phyloP scores from a whole-genome alignment of 2,113 vertebrate species.

The Tylochromis polylepis region DNA sequence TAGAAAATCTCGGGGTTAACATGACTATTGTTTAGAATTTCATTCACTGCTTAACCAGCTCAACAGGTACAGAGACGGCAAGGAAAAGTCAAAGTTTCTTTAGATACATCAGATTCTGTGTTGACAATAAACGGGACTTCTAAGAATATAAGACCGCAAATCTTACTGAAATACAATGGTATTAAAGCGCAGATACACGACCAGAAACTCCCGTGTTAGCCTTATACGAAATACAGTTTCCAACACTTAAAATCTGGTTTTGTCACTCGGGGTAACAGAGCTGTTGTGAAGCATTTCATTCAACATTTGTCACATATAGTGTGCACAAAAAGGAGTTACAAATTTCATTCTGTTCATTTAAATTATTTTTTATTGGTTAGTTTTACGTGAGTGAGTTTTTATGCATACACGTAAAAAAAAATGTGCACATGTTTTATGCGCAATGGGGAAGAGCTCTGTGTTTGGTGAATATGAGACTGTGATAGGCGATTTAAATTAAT shows the following conservation, averaged over 20 bases:
- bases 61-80: rapidly evolving
- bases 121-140: too few relatives aligned
- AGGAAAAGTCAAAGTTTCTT: neutral
- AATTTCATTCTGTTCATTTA: rapidly evolving
- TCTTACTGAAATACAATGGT: neutral
- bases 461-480: neutral
- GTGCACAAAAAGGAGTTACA: neutral
- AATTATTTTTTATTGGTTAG: rapidly evolving
- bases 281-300: neutral
- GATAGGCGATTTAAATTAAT: neutral
- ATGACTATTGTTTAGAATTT: neutral
- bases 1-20: neutral
- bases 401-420: neutral
- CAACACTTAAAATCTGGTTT: neutral
- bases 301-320: neutral
- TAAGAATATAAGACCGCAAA: rapidly evolving
- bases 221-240: neutral
- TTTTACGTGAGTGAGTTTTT: neutral
- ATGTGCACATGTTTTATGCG: neutral
- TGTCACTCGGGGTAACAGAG: neutral
- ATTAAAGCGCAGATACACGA: neutral
- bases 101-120: neutral
- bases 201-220: neutral
- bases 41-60: neutral
- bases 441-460: neutral